These are phyloP conservation scores for Pampusana beccarii DNA, from an alignment of 2,113 vertebrate genomes.

Conservation along the genomic window DNA sequence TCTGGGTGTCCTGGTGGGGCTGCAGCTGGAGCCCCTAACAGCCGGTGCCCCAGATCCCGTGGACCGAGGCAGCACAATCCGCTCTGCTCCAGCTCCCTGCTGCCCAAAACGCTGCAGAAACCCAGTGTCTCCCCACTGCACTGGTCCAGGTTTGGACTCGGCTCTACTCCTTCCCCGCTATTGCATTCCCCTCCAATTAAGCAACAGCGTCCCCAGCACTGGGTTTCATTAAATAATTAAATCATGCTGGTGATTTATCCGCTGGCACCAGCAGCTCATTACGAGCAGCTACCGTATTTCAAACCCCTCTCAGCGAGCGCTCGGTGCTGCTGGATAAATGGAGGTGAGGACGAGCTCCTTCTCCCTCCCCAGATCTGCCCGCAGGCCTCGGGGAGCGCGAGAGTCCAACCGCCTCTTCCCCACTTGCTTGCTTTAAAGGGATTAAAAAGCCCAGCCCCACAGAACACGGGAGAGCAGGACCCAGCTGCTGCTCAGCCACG, in stretches of 20 bases:
- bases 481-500: conserved; percentile 62
- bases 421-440: conserved; percentile 33
- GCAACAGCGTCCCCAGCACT: conserved; percentile 24
- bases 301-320: conserved; percentile 5
- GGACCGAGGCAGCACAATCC: accelerated
- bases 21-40: not conserved
- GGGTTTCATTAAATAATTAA: conserved; percentile 66
- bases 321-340: conserved; percentile 35
- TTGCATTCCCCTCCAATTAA: conserved; percentile 53
- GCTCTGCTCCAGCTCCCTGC: not conserved
- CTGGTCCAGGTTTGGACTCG: not conserved
- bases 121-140: not conserved
- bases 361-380: not conserved
- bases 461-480: conserved; percentile 5
- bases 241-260: conserved; percentile 41
- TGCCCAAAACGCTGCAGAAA: not conserved
- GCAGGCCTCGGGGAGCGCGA: not conserved
- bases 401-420: conserved; percentile 44
- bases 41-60: accelerated
- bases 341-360: conserved; percentile 23
- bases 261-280: conserved; percentile 60
- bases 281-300: conserved; percentile 36
- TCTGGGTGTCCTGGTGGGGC: not conserved
- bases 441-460: conserved; percentile 49
- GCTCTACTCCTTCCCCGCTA: not conserved